phyloP scores from a whole-genome alignment of 2,888 invertebrate species.

The Physocephala rufipes region DNA sequence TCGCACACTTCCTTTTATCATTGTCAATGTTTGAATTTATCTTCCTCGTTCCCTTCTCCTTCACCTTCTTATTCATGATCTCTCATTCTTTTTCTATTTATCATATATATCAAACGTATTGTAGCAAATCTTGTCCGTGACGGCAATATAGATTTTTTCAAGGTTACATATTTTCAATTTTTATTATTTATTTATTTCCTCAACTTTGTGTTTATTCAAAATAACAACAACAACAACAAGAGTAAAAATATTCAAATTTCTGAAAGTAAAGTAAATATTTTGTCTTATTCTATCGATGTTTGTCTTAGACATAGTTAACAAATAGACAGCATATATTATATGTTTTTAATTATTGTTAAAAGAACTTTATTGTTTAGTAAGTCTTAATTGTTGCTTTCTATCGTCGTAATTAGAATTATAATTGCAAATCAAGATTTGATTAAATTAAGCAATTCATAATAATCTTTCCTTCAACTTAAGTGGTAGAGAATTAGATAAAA shows the following conservation, averaged over 20 bases:
- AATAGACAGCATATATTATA: conserved; percentile 14
- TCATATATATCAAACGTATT: conserved; percentile 4
- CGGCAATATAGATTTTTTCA: too few relatives aligned
- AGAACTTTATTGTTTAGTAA: conserved; percentile 41
- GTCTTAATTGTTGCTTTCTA: conserved; percentile 43
- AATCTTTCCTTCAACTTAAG: too few relatives aligned
- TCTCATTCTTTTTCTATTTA: conserved; percentile 31
- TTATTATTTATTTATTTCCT: background rate
- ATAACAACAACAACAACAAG: background rate
- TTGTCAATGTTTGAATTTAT: conserved; percentile 11
- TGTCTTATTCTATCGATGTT: conserved; percentile 27
- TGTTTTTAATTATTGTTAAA: conserved; percentile 6
- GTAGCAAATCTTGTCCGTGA: too few relatives aligned
- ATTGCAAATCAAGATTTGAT: background rate
- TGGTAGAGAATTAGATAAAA: too few relatives aligned
- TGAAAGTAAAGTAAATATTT: background rate
- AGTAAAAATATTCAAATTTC: background rate
- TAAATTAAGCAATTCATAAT: too few relatives aligned
- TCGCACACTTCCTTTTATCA: background rate
- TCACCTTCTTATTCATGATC: conserved; percentile 25
- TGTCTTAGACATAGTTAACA: conserved; percentile 33
- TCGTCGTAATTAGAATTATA: conserved; percentile 40
- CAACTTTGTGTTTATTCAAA: too few relatives aligned
- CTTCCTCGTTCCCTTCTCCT: background rate
- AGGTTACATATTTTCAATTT: background rate